Conservation (phyloP, 2,888 invertebrate species). For the Melikaiella ostensackeni region DNA sequence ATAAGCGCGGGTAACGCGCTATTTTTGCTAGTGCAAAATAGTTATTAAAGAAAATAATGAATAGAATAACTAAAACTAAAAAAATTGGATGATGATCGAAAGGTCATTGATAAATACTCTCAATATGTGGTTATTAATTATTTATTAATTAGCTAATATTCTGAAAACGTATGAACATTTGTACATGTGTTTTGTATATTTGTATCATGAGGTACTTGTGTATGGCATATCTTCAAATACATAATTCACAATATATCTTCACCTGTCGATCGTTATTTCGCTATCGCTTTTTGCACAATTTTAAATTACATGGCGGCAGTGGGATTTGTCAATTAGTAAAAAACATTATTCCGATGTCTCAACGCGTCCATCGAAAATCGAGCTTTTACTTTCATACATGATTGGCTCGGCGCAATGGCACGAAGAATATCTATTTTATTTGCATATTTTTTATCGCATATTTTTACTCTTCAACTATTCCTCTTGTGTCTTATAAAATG, state of each 20-base stretch:
- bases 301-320: constrained; percentile 56
- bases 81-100: not conserved
- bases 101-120: constrained; percentile 13
- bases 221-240: constrained; percentile 74
- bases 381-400: constrained; percentile 25
- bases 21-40: too few relatives aligned
- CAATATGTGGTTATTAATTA: constrained; percentile 68
- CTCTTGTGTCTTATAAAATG: constrained; percentile 34
- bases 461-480: constrained; percentile 40
- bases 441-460: constrained; percentile 47
- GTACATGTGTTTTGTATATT: constrained; percentile 76
- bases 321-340: constrained; percentile 45
- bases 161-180: constrained; percentile 77
- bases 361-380: constrained; percentile 12
- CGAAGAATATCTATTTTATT: constrained; percentile 47
- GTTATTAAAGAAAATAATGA: not conserved
- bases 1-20: too few relatives aligned
- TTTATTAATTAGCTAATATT: constrained; percentile 76
- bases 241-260: constrained; percentile 61
- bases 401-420: constrained; percentile 39
- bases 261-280: constrained; percentile 44
- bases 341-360: constrained; percentile 14
- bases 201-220: constrained; percentile 76
- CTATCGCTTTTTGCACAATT: constrained; percentile 43
- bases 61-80: not conserved